Evolutionary conservation across 2,888 invertebrate species (phyloP), one percentile per base, ranked within the genome.

Genomic region (Ophion slaviceki): DNA sequence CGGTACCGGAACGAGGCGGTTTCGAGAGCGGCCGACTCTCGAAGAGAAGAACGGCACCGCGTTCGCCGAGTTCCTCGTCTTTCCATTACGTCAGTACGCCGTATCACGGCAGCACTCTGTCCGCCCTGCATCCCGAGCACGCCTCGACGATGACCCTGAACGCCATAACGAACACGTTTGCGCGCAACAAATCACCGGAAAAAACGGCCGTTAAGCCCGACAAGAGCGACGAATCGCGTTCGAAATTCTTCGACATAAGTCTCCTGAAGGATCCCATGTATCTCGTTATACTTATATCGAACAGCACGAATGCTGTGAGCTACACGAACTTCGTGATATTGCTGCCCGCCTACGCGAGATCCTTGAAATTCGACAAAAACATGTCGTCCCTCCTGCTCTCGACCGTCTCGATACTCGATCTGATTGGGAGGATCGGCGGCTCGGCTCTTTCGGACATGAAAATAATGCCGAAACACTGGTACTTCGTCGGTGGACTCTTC

Each of bases 281-380:
- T 91, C 94, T 98, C 80, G 96, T 98, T 0, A 97, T 98, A 84
- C 92, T 98, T 28, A 96, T 98, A 90, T 98, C 97, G 0, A 98
- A 97, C 90, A 97, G 97, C 67, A 97, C 98, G 0, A 97, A 97
- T 87, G 98, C 98, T 0, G 97, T 98, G 74, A 97, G 97, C 84
- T 98, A 97, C 90, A 98, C 98, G 0, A 98, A 98, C 91, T 97
- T 98, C 89, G 96, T 97, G 1, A 97, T 98, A 74, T 92, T 98
- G 24, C 95, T 98, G 28, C 98, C 98, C 6, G 95, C 96, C 0
- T 98, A 97, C 91, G 98, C 97, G 0, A 93, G 96, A 7, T 95
- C 95, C 40, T 94, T 97, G 74, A 96, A 96, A 0, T 97, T 96
- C 90, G 96, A 96, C 91, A 97, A 97, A 90, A 95, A 96, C 0